Percentiles rank a stretch among this genome's conserved stretches.
Evolutionary conservation across 2,888 invertebrate species (phyloP).

Genomic region (Polyommatus iphigenia): DNA sequence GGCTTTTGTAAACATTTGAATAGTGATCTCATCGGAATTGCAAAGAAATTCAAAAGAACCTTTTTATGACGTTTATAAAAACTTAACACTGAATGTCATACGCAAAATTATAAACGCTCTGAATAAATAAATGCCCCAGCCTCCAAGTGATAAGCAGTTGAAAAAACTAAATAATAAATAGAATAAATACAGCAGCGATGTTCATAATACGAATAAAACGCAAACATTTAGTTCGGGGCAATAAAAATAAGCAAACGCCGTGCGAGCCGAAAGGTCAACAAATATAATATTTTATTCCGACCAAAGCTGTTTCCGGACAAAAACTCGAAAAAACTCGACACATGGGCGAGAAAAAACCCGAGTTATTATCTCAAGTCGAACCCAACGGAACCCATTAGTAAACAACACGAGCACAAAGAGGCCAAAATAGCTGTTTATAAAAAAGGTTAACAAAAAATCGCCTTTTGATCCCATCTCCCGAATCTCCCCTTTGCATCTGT

Average conservation of each 20-base stretch:
- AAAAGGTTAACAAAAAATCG: constrained; percentile 73
- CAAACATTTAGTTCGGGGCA: constrained; percentile 27
- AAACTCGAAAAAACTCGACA: constrained; percentile 72
- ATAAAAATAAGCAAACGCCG: constrained; percentile 46
- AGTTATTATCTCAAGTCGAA: constrained; percentile 80
- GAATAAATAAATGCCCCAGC: not conserved
- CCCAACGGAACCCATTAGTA: constrained; percentile 80
- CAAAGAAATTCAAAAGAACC: not conserved
- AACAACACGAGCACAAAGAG: constrained; percentile 78
- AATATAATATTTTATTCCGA: constrained; percentile 76
- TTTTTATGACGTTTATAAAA: not conserved
- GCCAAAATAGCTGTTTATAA: constrained; percentile 75
- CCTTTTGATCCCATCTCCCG: constrained; percentile 73
- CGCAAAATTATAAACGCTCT: not conserved
- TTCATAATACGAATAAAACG: not conserved
- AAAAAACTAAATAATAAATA: not conserved
- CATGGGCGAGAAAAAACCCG: constrained; percentile 74
- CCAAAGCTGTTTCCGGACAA: constrained; percentile 73
- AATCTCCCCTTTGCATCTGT: constrained; percentile 53
- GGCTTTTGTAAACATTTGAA: not conserved
- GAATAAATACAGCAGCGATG: constrained; percentile 7
- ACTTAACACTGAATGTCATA: not conserved
- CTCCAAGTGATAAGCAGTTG: not conserved
- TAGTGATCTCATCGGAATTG: not conserved
- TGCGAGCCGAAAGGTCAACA: constrained; percentile 72